These are phyloP conservation scores for Lophotis ruficrista DNA, from an alignment of 2,113 vertebrate genomes.

Conservation along the genomic window DNA sequence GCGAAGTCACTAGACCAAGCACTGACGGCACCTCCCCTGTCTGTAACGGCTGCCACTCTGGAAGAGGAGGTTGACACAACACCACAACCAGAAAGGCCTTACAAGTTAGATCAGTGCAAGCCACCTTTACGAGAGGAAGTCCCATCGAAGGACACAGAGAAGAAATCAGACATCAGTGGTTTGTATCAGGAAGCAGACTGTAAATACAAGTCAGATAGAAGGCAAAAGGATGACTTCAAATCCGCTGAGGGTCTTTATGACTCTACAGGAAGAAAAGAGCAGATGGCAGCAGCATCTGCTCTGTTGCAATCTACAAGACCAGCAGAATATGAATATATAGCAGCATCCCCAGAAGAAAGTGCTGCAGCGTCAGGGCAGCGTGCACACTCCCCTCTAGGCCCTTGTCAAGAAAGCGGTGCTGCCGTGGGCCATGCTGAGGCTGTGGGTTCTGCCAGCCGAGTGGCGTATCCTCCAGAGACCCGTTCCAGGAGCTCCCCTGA, in stretches of 20 bases:
- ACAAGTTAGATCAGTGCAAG: background rate
- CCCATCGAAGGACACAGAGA: background rate
- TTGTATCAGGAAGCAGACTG: background rate
- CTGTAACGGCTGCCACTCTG: background rate
- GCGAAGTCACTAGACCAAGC: constrained; percentile 27
- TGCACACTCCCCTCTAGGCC: background rate
- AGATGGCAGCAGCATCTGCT: background rate
- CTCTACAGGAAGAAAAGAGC: background rate
- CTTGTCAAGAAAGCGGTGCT: background rate
- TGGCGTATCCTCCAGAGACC: constrained; percentile 56
- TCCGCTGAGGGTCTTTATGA: background rate
- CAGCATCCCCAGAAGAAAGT: background rate
- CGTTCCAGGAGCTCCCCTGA: background rate
- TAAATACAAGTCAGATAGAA: background rate
- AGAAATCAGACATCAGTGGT: background rate
- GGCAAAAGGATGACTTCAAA: background rate
- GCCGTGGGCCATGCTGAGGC: background rate
- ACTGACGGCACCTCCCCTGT: background rate
- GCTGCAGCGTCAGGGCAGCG: background rate
- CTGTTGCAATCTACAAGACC: background rate
- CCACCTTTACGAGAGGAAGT: constrained; percentile 19
- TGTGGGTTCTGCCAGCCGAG: constrained; percentile 62
- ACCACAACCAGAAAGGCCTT: background rate
- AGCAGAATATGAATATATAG: background rate
- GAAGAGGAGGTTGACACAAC: background rate